Base-by-base conservation (phyloP, 2,888 invertebrate species). In the Andricus quercusramuli region DNA sequence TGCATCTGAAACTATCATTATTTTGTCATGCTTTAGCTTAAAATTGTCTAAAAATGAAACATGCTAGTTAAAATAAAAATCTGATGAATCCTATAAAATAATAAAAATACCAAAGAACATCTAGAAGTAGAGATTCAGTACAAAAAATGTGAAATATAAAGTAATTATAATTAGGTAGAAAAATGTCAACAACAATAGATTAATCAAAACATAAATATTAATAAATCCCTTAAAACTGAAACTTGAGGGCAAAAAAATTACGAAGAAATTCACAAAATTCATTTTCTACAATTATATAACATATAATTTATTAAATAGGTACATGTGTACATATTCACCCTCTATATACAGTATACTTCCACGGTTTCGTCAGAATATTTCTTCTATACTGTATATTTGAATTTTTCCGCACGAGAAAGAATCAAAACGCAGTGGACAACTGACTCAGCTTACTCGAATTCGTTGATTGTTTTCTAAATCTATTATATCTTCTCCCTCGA, bases 301-400 rank as follows among this genome's bases (percentile, higher is more conserved):
- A 56, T 51, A 51, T 56, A 74, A 74, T 74, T 74, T 74, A 74
- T 74, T 74, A 74, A 74, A 74, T 74, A 56, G 74, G 32, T 74
- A 74, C 74, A 74, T 32, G 56, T 74, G 29, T 70, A 70, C 70
- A 70, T 70, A 70, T 51, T 70, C 32, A 51, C 47, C 51, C 32
- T 67, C 37, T 66, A 51, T 67, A 67, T 67, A 67, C 44, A 67
- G 67, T 29, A 51, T 70, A 70, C 51, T 70, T 29, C 29, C 29
- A 22, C 22, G 9, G 47, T 68, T 32, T 51, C 51, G 29, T 74
- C 74, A 56, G 74, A 51, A 25, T 74, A 74, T 56, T 74, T 74
- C 32, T 29, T 56, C 56, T 56, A 70, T 20, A 29, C 47, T 70
- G 9, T 70, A 70, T 44, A 70, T 25, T 51, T 9, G 29, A 51